Evolutionary conservation across 2,113 vertebrate genomes (phyloP), one percentile per base, ranked within the genome.

Genomic region (Eudyptes chrysolophus): DNA sequence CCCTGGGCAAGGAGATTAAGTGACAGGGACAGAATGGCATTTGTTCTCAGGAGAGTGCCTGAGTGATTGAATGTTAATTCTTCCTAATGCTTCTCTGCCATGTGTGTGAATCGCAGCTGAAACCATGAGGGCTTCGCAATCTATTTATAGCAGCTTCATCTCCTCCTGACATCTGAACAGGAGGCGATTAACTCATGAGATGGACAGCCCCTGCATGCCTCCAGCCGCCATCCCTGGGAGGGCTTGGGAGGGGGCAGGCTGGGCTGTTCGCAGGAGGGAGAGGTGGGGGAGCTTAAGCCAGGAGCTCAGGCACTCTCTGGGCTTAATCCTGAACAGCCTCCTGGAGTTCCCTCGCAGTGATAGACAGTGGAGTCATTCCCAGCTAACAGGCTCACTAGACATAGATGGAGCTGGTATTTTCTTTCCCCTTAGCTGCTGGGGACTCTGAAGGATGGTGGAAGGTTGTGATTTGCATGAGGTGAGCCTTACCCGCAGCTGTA

Each of bases 121-220:
- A 68, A 95, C 36, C 95, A 79, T 5, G 58, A 93, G 87, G 64
- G 89, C 93, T 96, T 96, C 66, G 3, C 70, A 3, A 4, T 20
- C 97, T 97, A 97, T 98, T 97, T 97, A 96, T 97, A 96, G 94
- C 68, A 19, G 36, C 81, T 94, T 96, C 93, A 97, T 97, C 97
- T 94, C 87, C 85, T 97, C 72, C 90, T 78, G 92, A 87, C 92
- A 91, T 89, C 83, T 61, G 77, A 84, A n/a, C 81, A 78, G 84
- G 82, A 90, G 89, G 74, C 2, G 95, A 96, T 97, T 97, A 97
- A 87, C 62, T 46, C 51, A 6, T 51, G 42, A 44, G 68, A 74
- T 27, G 62, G 61, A 25, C 81, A 20, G 88, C 8, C 80, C 54
- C 94, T 3, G 48, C 3, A 14, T 57, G 54, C 36, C 68, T 71